Base-by-base conservation (phyloP, 2,888 invertebrate species). In the Zaprionus obscuricornis region DNA sequence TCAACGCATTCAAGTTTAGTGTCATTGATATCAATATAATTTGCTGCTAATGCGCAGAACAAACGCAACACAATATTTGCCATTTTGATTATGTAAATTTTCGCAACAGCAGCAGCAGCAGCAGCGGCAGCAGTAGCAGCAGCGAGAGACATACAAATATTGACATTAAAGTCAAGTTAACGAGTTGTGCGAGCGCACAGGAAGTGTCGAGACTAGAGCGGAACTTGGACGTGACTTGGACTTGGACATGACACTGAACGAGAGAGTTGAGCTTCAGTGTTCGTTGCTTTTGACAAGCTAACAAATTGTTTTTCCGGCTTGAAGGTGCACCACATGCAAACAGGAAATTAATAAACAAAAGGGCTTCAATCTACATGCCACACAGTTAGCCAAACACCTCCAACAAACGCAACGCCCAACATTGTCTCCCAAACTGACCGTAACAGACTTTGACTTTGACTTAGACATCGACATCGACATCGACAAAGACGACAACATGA, bases 271-370 rank as follows among this genome's bases (percentile, higher is more conserved):
- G 42, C 24, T 22, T 49, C 46, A 29, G 27, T 17, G 59, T 39
- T 65, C 51, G 72, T 71, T 78, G 78, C 62, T 75, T 84, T 60
- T 85, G 78, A 78, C 86, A 85, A 66, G 81, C 81, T 66, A 85
- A 85, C 86, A 85, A 78, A 78, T 78, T 78, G 86, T 79, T 78
- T 85, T 83, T 75, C 86, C 68, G 65, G 76, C 69, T 85, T 68
- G 84, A 79, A n/a, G 86, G 78, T 78, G 68, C 64, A 78, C 86
- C 86, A 84, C 86, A 85, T 84, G 84, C 76, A 84, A 68, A 72
- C 84, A 78, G 86, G 81, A 78, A 85, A 78, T 78, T 78, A 78
- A 83, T 78, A 78, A 83, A 79, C 63, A 83, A 83, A 83, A 57
- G 71, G 39, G 62, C 56, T n/a, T n/a, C 22, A 45, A 50, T 33